Evolutionary conservation across 35 echinoderm and acorn worm species (phyloP).

Genomic region (Strongylocentrotus purpuratus): DNA sequence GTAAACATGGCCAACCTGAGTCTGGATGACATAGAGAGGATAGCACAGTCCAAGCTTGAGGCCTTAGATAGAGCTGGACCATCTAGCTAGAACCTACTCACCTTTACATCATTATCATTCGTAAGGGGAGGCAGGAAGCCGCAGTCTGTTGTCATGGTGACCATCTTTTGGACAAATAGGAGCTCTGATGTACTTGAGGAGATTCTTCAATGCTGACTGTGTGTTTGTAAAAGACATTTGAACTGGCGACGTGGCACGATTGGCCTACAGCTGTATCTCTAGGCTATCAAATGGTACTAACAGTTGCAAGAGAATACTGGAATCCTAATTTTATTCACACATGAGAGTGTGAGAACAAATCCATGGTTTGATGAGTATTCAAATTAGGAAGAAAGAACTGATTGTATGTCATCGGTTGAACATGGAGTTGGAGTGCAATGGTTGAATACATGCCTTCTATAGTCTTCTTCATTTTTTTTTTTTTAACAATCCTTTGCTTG

Average conservation of each 20-base stretch:
- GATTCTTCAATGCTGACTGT: background rate
- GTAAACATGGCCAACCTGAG: constrained; percentile 54
- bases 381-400: background rate
- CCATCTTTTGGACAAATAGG: background rate
- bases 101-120: background rate
- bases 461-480: background rate
- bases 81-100: constrained; percentile 32
- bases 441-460: background rate
- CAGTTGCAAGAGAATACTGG: background rate
- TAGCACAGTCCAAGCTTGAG: constrained; percentile 53
- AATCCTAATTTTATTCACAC: background rate
- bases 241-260: background rate
- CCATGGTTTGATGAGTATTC: background rate
- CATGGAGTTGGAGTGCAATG: background rate
- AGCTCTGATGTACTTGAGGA: background rate
- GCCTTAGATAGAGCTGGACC: constrained; percentile 53
- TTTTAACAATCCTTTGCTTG: background rate
- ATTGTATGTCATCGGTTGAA: background rate
- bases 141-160: background rate
- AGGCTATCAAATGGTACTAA: background rate
- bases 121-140: background rate
- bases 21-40: constrained; percentile 71
- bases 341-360: background rate
- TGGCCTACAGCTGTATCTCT: background rate
- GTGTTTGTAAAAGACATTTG: background rate